Base-by-base conservation (phyloP, 2,113 vertebrate species). In the Alethe diademata region DNA sequence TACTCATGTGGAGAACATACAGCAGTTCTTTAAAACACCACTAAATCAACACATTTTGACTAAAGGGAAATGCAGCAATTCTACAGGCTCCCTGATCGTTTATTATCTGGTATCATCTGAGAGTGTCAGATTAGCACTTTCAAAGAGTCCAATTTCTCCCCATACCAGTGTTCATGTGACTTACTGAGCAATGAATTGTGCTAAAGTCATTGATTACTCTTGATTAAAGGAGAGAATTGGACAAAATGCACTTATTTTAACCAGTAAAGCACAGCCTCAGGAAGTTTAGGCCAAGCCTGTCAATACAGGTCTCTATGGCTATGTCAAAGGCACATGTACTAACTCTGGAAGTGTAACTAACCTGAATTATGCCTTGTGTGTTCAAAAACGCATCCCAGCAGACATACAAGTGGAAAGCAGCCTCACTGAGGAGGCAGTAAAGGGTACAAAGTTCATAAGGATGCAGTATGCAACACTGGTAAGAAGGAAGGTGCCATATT, bases 191-290 rank as follows among this genome's bases (percentile, higher is more conserved):
- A 54, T 22, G 2, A 50, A 72, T 5, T 26, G 22, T 75, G 53
- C 23, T 15, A 1, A 86, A 45, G 31, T 57, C 40, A 51, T 48
- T 29, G 19, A 69, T 69, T 36, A 19, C n/a, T 33, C 76, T 50
- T 58, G 26, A 80, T 38, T 47, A 66, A 26, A 76, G 36, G 36
- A 65, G 33, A 85, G 43, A 90, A 90, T 51, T 0, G 0, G n/a
- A 76, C 14, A 61, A 80, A 76, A 80, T n/a, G 13, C 22, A 61
- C 18, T n/a, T 12, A 19, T 82, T 71, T 86, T 45, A 86, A 53
- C 7, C 40, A 72, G 17, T 4, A 67, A 64, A 75, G 19, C 7
- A 57, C 0, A 0, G n/a, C 29, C 36, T 48, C 7, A 23, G 25
- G n/a, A 66, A 65, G 36, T 53, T 45, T 28, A 76, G 70, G 19